Evolutionary conservation across 2,113 vertebrate genomes (phyloP).

Genomic region (Carettochelys insculpta): DNA sequence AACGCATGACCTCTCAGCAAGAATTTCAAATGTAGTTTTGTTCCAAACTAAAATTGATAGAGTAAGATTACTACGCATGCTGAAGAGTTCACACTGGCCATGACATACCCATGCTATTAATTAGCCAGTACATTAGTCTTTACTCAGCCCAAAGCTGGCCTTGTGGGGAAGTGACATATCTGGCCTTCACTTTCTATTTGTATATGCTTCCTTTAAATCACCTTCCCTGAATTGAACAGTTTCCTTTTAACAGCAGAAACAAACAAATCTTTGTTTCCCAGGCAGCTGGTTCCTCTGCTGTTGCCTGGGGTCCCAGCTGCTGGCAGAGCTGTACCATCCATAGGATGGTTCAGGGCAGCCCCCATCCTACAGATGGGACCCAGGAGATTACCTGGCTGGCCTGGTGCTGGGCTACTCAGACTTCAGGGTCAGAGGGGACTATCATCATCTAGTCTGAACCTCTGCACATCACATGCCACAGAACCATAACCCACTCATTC

Average conservation of each 20-base stretch:
- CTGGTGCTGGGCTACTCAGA: no score
- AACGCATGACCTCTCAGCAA: background rate
- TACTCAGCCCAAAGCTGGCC: background rate
- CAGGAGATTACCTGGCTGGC: no score
- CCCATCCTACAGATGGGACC: no score
- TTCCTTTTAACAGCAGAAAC: background rate
- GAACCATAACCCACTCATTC: background rate
- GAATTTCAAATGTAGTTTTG: background rate
- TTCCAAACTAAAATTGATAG: background rate
- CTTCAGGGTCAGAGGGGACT: no score
- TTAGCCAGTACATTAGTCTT: background rate
- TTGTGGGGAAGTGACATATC: background rate
- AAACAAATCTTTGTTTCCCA: background rate
- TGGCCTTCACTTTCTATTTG: background rate
- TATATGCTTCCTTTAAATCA: background rate
- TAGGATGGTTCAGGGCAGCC: no score
- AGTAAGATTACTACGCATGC: background rate
- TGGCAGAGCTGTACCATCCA: no score
- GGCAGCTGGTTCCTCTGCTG: no score
- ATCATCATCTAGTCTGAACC: background rate
- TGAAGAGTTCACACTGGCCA: background rate
- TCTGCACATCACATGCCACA: background rate
- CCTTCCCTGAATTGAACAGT: background rate
- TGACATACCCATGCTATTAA: background rate
- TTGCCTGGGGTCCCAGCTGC: no score